A percentile compares a stretch with the other conserved stretches of the same genome.
Evolutionary conservation across 2,797 vertebrate species (phyloP).

Genomic region (Coccyzus lansbergi): DNA sequence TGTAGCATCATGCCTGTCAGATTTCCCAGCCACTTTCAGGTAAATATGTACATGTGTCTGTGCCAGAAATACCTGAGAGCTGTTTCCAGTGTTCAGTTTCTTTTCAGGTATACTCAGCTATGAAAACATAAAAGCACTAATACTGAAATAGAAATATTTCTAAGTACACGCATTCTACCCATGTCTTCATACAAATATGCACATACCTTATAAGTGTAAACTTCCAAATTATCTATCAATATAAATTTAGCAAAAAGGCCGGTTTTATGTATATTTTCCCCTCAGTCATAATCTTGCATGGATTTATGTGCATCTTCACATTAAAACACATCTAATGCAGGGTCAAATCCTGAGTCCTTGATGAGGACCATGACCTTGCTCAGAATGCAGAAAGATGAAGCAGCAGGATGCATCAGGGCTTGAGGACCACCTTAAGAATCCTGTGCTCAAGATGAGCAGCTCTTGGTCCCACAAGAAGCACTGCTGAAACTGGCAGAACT

Average conservation of each 20-base stretch:
- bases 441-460: accelerated
- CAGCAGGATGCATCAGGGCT: neutral
- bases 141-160: neutral
- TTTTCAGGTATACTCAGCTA: neutral
- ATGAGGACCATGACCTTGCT: neutral
- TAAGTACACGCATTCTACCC: neutral
- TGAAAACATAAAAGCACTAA: neutral
- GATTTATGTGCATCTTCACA: neutral
- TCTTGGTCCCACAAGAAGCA: neutral
- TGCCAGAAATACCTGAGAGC: neutral
- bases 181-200: accelerated
- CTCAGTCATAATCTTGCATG: accelerated
- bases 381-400: neutral
- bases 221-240: neutral
- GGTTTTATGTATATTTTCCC: neutral
- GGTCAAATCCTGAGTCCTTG: neutral
- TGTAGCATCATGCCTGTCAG: slow-evolving; percentile 33
- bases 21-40: slow-evolving; percentile 27
- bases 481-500: neutral
- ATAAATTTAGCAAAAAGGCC: neutral
- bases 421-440: neutral
- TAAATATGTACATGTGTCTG: neutral
- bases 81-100: neutral
- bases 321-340: neutral
- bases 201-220: neutral